These are phyloP conservation scores for Tetheella fluctuosa DNA, from an alignment of 2,888 invertebrate species.

Conservation along the genomic window DNA sequence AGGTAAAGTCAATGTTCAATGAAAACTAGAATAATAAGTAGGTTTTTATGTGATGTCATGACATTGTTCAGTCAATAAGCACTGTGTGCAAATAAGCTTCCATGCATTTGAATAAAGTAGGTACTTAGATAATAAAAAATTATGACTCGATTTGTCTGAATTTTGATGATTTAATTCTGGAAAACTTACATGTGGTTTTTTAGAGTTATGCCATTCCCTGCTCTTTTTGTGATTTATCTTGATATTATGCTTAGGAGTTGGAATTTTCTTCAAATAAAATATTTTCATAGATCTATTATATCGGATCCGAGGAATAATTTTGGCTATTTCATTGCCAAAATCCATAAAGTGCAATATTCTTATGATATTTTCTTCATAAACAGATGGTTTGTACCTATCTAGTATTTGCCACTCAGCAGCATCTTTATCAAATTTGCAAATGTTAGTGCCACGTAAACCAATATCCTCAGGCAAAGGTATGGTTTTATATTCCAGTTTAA, in stretches of 20 bases:
- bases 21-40: not conserved
- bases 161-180: not conserved
- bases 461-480: constrained; percentile 91
- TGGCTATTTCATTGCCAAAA: constrained; percentile 89
- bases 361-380: constrained; percentile 89
- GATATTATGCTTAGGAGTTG: constrained; percentile 59
- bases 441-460: constrained; percentile 87
- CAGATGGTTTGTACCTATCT: constrained; percentile 79
- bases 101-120: too few relatives aligned
- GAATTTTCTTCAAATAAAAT: constrained; percentile 70
- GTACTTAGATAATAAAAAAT: not conserved
- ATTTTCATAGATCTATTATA: constrained; percentile 84
- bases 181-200: constrained; percentile 66
- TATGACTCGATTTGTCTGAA: too few relatives aligned
- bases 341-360: constrained; percentile 90
- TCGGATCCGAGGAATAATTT: constrained; percentile 87
- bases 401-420: constrained; percentile 88
- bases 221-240: constrained; percentile 72
- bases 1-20: not conserved
- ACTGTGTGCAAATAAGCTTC: not conserved
- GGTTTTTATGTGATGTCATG: not conserved
- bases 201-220: constrained; percentile 77
- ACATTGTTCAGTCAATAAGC: not conserved
- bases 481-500: constrained; percentile 84
- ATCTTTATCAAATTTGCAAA: constrained; percentile 87